Percentiles rank a stretch among this genome's conserved stretches.
Conservation (phyloP, 1,140 invertebrate genomes). For the Drosophila bifasciata region DNA sequence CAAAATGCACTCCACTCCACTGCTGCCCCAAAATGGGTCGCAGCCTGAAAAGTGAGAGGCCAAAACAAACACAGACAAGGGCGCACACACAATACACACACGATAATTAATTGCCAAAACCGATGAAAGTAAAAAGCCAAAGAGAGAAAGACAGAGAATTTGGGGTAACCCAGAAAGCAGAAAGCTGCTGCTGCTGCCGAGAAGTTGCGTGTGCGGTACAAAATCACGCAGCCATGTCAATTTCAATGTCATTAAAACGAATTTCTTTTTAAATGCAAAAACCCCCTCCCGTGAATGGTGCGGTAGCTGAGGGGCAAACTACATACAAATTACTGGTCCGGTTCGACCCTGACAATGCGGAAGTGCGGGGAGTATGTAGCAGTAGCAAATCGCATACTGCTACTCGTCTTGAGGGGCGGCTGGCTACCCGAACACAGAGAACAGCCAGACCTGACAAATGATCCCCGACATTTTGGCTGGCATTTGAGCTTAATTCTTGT, state of each 20-base stretch:
- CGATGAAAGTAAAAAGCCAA: constrained; percentile 36
- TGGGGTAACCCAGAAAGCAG: constrained; percentile 30
- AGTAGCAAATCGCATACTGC: constrained; percentile 44
- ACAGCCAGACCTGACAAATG: constrained; percentile 50
- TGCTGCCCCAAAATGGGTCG: constrained; percentile 39
- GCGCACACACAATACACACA: constrained; percentile 1
- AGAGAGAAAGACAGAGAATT: constrained; percentile 33
- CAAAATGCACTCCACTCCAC: constrained; percentile 42
- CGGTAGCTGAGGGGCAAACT: constrained; percentile 35
- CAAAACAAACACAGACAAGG: constrained; percentile 6
- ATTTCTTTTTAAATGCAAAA: constrained; percentile 65
- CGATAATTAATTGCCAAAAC: constrained; percentile 18
- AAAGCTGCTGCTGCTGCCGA: constrained; percentile 4
- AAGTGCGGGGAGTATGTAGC: constrained; percentile 41
- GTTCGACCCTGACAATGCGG: constrained; percentile 18
- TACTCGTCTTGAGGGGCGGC: constrained; percentile 58
- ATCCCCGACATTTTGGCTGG: constrained; percentile 48
- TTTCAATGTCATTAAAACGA: constrained; percentile 75
- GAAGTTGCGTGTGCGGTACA: constrained; percentile 48
- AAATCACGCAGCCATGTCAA: constrained; percentile 40
- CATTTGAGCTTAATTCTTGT: constrained; percentile 47
- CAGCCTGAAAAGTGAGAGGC: constrained; percentile 34
- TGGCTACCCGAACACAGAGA: background rate
- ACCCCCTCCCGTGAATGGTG: background rate
- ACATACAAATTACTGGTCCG: constrained; percentile 16